Evolutionary conservation across 2,888 invertebrate species (phyloP).

Genomic region (Sisyra terminalis): DNA sequence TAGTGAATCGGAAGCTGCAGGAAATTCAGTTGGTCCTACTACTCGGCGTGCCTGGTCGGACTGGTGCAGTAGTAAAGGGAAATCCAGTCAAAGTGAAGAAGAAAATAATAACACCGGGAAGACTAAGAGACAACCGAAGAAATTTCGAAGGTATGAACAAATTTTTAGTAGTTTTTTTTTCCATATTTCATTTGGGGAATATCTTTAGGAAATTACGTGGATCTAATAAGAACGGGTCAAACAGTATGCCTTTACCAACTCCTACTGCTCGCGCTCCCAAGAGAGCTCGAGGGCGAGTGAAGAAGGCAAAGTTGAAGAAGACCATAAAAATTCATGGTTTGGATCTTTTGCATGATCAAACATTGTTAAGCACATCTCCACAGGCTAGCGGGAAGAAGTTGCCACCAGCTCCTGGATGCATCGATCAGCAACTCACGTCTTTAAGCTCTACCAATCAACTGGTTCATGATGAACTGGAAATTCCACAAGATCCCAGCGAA

Average conservation of each 20-base stretch:
- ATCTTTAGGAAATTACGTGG: conserved; percentile 1
- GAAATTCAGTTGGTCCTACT: conserved; percentile 35
- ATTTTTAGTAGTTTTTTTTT: too few relatives aligned
- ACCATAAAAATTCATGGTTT: conserved; percentile 67
- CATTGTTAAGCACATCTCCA: conserved; percentile 69
- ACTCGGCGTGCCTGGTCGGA: conserved; percentile 62
- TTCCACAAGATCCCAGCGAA: conserved; percentile 57
- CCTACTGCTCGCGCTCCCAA: conserved; percentile 28
- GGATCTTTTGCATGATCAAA: conserved; percentile 77
- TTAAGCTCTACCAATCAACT: conserved; percentile 50
- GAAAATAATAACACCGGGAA: conserved; percentile 28
- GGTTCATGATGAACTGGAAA: conserved; percentile 68
- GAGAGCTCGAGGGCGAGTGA: conserved; percentile 39
- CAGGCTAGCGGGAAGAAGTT: conserved; percentile 54
- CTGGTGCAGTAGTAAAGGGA: conserved; percentile 43
- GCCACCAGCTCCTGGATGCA: conserved; percentile 80
- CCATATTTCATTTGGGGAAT: too few relatives aligned
- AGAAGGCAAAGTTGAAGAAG: conserved; percentile 43
- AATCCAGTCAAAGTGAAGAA: conserved; percentile 43
- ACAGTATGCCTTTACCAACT: neutral
- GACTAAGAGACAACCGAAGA: conserved; percentile 27
- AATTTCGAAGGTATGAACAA: conserved; percentile 21
- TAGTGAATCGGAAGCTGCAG: conserved; percentile 14
- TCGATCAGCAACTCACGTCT: conserved; percentile 77
- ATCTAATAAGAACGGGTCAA: conserved; percentile 21